phyloP scores from a whole-genome alignment of 1,140 invertebrate genomes.

The Acromyrmex heyeri region DNA sequence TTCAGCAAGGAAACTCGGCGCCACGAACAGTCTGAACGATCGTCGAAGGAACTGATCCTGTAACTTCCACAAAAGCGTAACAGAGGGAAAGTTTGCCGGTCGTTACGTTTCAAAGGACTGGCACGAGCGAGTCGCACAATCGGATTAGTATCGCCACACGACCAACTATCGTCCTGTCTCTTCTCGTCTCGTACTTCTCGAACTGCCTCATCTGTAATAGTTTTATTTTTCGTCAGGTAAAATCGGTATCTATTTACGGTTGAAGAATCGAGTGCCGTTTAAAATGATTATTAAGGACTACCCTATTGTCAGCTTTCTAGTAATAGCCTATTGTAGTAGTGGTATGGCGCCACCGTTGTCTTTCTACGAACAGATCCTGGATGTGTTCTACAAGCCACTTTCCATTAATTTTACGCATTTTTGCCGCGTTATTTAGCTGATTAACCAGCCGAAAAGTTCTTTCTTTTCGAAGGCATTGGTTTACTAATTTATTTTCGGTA shows the following conservation, averaged over 20 bases:
- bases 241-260: conserved; percentile 26
- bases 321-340: conserved; percentile 58
- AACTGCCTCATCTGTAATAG: background rate
- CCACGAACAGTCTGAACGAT: conserved; percentile 25
- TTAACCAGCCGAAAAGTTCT: background rate
- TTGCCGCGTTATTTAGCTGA: conserved; percentile 23
- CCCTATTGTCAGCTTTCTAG: conserved; percentile 53
- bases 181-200: background rate
- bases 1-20: background rate
- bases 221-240: conserved; percentile 36
- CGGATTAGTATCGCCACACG: conserved; percentile 64
- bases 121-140: conserved; percentile 57
- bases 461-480: conserved; percentile 50
- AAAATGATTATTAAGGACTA: conserved; percentile 56
- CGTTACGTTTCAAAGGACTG: conserved; percentile 57
- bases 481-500: conserved; percentile 43
- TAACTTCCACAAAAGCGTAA: conserved; percentile 52
- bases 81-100: conserved; percentile 54
- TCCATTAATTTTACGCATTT: conserved; percentile 39
- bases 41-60: conserved; percentile 43
- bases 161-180: conserved; percentile 11
- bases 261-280: background rate
- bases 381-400: background rate
- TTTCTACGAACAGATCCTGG: background rate
- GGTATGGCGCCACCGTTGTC: conserved; percentile 10